A percentile compares a stretch with the other conserved stretches of the same genome.
These are phyloP conservation scores for Cantharis rustica DNA, from an alignment of 2,888 invertebrate genomes.

Conservation along the genomic window DNA sequence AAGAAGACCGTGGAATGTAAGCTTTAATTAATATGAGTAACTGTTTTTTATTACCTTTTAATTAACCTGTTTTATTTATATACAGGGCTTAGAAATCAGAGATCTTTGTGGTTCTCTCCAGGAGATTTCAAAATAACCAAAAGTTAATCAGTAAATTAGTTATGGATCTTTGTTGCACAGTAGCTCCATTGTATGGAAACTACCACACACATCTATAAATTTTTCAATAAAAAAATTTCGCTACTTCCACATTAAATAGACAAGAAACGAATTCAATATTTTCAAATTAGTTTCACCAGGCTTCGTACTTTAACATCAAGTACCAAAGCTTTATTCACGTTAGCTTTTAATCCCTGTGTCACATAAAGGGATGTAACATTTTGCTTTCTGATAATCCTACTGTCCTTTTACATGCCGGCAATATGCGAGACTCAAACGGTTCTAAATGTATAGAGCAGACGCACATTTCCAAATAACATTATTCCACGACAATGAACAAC, in stretches of 20 bases:
- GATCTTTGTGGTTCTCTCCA: background rate
- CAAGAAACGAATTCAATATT: background rate
- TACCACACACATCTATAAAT: background rate
- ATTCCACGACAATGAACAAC: conserved; percentile 34
- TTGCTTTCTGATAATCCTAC: conserved; percentile 27
- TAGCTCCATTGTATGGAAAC: conserved; percentile 36
- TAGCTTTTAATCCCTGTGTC: conserved; percentile 24
- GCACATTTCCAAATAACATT: conserved; percentile 33
- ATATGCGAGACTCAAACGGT: background rate
- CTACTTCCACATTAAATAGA: background rate
- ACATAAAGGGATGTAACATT: conserved; percentile 29
- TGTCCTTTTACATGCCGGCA: conserved; percentile 6
- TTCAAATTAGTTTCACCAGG: background rate
- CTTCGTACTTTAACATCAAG: background rate
- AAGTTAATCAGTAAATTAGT: conserved; percentile 53
- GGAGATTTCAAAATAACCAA: background rate
- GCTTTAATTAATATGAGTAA: background rate
- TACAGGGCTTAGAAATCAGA: background rate
- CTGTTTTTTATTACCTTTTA: background rate
- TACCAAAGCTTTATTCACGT: conserved; percentile 18
- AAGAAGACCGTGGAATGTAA: background rate
- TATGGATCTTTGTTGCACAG: conserved; percentile 50
- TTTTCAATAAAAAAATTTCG: background rate
- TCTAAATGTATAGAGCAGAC: conserved; percentile 7
- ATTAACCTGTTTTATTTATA: background rate